A percentile compares a stretch with the other conserved stretches of the same genome.
phyloP scores from a whole-genome alignment of 2,113 vertebrate species.

The Coregonus clupeaformis region DNA sequence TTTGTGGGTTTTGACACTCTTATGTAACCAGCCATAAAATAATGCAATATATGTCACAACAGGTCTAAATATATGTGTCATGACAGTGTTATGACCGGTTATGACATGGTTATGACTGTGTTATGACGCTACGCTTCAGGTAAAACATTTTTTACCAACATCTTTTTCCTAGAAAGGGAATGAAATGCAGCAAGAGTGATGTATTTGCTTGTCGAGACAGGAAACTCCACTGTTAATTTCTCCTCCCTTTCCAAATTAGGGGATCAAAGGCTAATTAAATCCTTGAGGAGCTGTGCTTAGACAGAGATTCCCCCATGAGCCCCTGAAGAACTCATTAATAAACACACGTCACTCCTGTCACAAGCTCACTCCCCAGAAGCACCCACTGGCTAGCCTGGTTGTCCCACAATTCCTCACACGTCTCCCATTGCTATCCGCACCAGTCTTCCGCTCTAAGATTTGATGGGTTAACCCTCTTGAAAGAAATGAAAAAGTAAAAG shows the following conservation, averaged over 20 bases:
- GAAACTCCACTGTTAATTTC: slow-evolving; percentile 56
- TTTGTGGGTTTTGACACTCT: no score
- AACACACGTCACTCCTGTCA: slow-evolving; percentile 48
- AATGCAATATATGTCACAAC: no score
- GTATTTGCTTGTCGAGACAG: slow-evolving; percentile 13
- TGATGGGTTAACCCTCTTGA: slow-evolving; percentile 22
- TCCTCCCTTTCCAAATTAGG: slow-evolving; percentile 66
- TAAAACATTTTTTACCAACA: neutral
- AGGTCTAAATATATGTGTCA: no score
- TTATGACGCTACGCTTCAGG: no score
- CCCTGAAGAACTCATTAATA: slow-evolving; percentile 53
- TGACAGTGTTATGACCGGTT: no score
- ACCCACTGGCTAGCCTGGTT: slow-evolving; percentile 37
- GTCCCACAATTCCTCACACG: slow-evolving; percentile 8
- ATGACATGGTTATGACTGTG: no score
- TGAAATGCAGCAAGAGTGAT: neutral
- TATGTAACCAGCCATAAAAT: no score
- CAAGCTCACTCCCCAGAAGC: slow-evolving; percentile 42
- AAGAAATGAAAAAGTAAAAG: slow-evolving; percentile 1
- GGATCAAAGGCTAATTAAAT: slow-evolving; percentile 71
- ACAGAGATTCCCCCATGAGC: slow-evolving; percentile 57
- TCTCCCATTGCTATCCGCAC: slow-evolving; percentile 25
- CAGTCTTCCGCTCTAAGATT: slow-evolving; percentile 19
- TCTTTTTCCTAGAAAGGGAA: neutral
- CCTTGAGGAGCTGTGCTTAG: slow-evolving; percentile 57